Evolutionary conservation across 2,797 vertebrate species (phyloP).

Genomic region (Anomalospiza imberbis): DNA sequence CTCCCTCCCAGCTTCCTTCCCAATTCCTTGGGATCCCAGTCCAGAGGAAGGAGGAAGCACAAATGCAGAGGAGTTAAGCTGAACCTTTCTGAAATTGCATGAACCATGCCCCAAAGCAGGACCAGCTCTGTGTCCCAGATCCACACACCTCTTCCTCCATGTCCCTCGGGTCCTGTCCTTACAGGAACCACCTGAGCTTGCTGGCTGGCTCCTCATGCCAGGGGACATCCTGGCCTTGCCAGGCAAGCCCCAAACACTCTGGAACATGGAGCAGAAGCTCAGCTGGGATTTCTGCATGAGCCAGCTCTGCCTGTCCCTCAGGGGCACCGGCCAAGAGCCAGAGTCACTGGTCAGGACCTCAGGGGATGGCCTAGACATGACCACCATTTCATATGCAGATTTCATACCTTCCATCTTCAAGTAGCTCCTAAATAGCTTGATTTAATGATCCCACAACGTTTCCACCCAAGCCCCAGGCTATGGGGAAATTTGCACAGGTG

Average conservation of each 20-base stretch:
- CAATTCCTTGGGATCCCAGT: neutral
- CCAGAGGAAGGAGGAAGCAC: neutral
- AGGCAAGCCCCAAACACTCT: neutral
- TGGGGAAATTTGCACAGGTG: neutral
- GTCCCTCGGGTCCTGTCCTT: neutral
- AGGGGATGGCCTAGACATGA: neutral
- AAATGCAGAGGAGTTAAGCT: neutral
- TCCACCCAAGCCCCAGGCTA: constrained; percentile 21
- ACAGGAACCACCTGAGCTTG: neutral
- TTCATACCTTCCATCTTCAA: neutral
- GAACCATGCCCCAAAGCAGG: neutral
- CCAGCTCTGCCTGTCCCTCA: neutral
- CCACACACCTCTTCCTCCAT: neutral
- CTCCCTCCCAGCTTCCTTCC: neutral
- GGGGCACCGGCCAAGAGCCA: neutral
- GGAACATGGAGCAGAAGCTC: neutral
- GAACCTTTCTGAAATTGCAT: neutral
- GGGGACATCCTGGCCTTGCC: neutral
- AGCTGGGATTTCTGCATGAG: neutral
- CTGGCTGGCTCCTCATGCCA: neutral
- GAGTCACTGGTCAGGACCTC: neutral
- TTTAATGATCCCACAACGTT: neutral
- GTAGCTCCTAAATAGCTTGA: neutral
- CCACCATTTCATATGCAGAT: neutral
- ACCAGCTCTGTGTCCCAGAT: fast-evolving